Evolutionary conservation across 2,888 invertebrate genomes (phyloP), one percentile per base, ranked within the genome.

Genomic region (Dryococelus australis): DNA sequence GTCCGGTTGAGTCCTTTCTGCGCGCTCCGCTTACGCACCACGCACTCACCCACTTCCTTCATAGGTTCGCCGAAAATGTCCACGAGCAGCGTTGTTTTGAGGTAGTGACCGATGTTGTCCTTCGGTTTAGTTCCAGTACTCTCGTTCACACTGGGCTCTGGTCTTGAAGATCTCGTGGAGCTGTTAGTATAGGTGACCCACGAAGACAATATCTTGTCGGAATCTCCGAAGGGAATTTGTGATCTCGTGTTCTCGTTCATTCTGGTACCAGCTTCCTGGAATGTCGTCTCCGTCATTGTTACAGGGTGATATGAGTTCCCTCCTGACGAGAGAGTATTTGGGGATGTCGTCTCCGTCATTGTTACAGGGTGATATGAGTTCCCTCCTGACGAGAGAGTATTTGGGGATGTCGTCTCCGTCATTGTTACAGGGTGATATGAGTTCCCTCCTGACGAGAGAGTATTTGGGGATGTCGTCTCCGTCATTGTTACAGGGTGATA

Each of bases 141-240:
- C 24, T 9, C 83, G 35, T 35, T 27, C 35, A 35, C 35, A n/a
- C 28, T 13, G 35, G 3, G 6, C 10, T 6, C 35, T 27, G 83
- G 24, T 20, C 65, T 65, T 24, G 10, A 20, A 20, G 65, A 20
- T 8, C 8, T 24, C 35, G 28, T 6, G 13, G 83, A 83, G 24
- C 35, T 24, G 83, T 83, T 83, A 10, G 83, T 83, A 27, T 35
- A 35, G 35, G 83, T 16, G 10, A 83, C 83, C 83, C 83, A 83
- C 83, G 35, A 5, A 27, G 83, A 35, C 24, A 83, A 12, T 3
- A 24, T 10, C 35, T 83, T 83, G 3, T 35, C 65, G 65, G 16
- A 24, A 65, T 8, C 65, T 20, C 65, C 24, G 65, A 24, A 12
- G 65, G 20, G 20, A 0, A 65, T 65, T 1, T 20, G 65, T 65